Conservation (phyloP, 1,140 invertebrate species). For the Teleogryllus occipitalis region DNA sequence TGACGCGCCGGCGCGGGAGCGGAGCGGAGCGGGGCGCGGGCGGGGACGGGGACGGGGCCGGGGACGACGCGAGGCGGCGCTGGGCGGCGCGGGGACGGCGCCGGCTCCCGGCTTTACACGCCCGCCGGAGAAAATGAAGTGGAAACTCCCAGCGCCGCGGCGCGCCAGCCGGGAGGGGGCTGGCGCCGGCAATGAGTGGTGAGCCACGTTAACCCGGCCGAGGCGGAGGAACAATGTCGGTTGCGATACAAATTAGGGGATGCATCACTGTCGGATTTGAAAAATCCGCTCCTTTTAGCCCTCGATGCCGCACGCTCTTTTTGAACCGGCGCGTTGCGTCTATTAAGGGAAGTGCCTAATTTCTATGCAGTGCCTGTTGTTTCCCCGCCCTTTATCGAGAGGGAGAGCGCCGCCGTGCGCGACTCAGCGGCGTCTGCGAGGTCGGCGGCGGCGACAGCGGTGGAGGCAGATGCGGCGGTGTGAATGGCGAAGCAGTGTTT, state of each 20-base stretch:
- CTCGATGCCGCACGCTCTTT: background rate
- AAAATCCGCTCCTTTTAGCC: slow-evolving; percentile 3
- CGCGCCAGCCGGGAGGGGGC: too few species aligned
- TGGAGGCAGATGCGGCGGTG: too few species aligned
- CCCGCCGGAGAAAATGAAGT: background rate
- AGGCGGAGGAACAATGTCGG: background rate
- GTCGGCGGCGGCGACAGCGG: too few species aligned
- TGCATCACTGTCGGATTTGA: slow-evolving; percentile 3
- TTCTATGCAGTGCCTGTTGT: background rate
- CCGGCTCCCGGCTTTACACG: background rate
- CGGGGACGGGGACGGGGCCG: too few species aligned
- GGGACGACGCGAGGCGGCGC: too few species aligned
- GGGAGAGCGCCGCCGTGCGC: background rate
- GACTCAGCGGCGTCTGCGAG: too few species aligned
- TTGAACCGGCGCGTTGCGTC: background rate
- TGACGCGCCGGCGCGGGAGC: too few species aligned
- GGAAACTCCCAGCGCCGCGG: background rate
- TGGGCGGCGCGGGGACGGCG: too few species aligned
- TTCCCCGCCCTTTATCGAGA: background rate
- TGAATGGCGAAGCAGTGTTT: too few species aligned
- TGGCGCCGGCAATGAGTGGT: background rate
- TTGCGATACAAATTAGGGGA: background rate
- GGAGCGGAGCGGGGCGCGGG: too few species aligned
- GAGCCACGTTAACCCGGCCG: background rate
- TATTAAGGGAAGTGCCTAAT: background rate